Conservation (phyloP, 2,888 invertebrate species). For the Lottia gigantea region DNA sequence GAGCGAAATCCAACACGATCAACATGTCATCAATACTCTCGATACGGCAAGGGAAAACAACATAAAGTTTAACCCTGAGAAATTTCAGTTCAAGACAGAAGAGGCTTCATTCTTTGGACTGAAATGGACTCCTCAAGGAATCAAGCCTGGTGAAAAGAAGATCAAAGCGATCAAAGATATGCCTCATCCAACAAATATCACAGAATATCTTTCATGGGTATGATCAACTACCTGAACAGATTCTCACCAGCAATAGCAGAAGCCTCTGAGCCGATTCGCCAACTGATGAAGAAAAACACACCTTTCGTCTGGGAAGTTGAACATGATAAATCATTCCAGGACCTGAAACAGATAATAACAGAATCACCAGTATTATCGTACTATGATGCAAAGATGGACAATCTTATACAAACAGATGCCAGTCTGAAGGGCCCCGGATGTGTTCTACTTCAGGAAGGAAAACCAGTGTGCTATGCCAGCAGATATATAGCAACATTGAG, state of each 20-base stretch:
- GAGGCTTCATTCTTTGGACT: conserved; percentile 15
- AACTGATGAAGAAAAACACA: conserved; percentile 12
- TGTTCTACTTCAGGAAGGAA: conserved; percentile 34
- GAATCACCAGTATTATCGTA: conserved; percentile 16
- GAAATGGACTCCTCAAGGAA: conserved; percentile 23
- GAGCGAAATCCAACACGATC: conserved; percentile 23
- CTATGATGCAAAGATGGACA: conserved; percentile 16
- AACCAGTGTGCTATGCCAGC: conserved; percentile 36
- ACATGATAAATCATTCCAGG: conserved; percentile 14
- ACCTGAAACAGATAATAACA: conserved; percentile 16
- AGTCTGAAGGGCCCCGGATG: conserved; percentile 31
- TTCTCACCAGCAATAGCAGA: conserved; percentile 19
- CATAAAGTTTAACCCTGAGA: conserved; percentile 9
- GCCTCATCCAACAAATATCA: conserved; percentile 18
- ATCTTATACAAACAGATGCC: conserved; percentile 28
- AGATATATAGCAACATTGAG: conserved; percentile 36
- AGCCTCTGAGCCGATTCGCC: conserved; percentile 13
- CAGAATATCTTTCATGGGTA: conserved; percentile 19
- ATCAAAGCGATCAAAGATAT: conserved; percentile 25
- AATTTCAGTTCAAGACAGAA: conserved; percentile 24
- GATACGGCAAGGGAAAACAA: conserved; percentile 19
- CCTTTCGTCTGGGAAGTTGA: conserved; percentile 19
- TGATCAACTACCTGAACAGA: conserved; percentile 13
- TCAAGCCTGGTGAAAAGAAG: conserved; percentile 23
- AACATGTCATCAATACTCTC: conserved; percentile 15